phyloP scores from a whole-genome alignment of 2,113 vertebrate species.

The Chunga burmeisteri region DNA sequence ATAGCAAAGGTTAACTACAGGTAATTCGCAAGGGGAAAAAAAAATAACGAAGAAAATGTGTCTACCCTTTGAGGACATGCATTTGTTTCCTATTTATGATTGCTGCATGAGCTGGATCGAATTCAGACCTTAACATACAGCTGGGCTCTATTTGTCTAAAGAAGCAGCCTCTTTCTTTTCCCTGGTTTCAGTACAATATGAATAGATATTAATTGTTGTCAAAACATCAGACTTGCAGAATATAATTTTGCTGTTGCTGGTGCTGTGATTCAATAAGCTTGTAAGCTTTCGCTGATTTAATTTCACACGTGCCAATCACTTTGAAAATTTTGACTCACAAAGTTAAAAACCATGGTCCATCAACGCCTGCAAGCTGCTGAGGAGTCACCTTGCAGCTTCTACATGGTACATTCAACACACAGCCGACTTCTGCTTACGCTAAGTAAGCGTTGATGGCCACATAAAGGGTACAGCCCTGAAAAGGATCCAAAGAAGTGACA shows the following conservation, averaged over 20 bases:
- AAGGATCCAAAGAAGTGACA: not conserved
- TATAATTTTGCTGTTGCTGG: slow-evolving; percentile 9
- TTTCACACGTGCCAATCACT: slow-evolving; percentile 56
- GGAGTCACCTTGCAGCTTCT: not conserved
- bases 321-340: not conserved
- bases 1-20: not conserved
- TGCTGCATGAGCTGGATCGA: not conserved
- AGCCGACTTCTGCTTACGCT: not conserved
- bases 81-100: not conserved
- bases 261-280: slow-evolving; percentile 12
- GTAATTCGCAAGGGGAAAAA: not conserved
- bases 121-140: not conserved
- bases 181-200: not conserved
- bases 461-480: not conserved
- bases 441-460: not conserved
- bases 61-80: not conserved
- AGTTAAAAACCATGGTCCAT: not conserved
- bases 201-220: slow-evolving; percentile 27
- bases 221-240: slow-evolving; percentile 13
- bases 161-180: not conserved
- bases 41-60: not conserved
- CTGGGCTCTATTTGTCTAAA: not conserved
- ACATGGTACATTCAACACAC: not conserved
- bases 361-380: not conserved
- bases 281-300: slow-evolving; percentile 48